Conservation (phyloP, 2,797 vertebrate species). For the Megalops cyprinoides region DNA sequence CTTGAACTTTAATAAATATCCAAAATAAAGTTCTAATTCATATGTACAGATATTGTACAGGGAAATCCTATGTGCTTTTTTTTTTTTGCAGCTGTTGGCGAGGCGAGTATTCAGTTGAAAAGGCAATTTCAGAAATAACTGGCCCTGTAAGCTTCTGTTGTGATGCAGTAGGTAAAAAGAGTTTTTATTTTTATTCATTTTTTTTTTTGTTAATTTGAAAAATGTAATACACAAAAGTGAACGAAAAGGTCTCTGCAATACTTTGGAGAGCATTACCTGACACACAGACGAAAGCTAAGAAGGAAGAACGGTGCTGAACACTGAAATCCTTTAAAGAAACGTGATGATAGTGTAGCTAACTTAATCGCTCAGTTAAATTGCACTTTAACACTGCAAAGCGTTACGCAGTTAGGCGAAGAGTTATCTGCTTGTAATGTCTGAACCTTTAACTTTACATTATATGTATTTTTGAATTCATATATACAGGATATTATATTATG, state of each 20-base stretch:
- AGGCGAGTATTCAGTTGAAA: constrained; percentile 69
- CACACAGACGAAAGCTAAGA: constrained; percentile 36
- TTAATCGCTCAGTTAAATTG: constrained; percentile 5
- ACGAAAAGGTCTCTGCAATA: constrained; percentile 60
- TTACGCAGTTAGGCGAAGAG: background rate
- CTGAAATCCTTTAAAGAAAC: background rate
- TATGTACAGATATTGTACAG: constrained; percentile 90
- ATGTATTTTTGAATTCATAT: background rate
- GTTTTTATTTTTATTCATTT: constrained; percentile 42
- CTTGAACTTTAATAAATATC: constrained; percentile 96
- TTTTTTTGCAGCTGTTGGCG: constrained; percentile 67
- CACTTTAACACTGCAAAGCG: background rate
- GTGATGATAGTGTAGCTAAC: background rate
- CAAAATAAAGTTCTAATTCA: constrained; percentile 85
- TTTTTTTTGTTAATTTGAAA: constrained; percentile 25
- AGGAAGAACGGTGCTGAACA: background rate
- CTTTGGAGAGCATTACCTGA: constrained; percentile 52
- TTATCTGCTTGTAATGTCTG: background rate
- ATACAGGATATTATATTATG: background rate
- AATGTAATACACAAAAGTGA: constrained; percentile 63
- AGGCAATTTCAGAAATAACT: constrained; percentile 63
- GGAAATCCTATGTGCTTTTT: constrained; percentile 61
- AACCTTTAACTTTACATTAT: background rate
- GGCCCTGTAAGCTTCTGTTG: constrained; percentile 67
- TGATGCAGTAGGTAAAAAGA: constrained; percentile 70